Evolutionary conservation across 2,797 vertebrate genomes (phyloP).

Genomic region (Artibeus lituratus): DNA sequence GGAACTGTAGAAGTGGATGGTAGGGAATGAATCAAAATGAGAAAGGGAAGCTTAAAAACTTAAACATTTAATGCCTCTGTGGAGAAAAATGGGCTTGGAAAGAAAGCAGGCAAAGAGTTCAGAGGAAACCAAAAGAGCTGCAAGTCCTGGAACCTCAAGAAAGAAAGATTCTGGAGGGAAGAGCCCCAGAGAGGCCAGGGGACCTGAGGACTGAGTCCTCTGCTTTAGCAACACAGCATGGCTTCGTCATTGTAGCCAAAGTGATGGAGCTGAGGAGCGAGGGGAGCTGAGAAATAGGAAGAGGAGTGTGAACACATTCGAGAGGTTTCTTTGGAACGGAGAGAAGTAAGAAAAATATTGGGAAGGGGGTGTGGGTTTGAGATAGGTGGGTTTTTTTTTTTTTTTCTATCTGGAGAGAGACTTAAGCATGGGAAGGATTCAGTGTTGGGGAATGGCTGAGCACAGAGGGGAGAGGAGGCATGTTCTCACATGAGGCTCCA

Average conservation of each 20-base stretch:
- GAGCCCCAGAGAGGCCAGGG: neutral
- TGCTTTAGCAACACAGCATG: neutral
- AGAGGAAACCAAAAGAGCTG: neutral
- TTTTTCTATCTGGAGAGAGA: slow-evolving; percentile 8
- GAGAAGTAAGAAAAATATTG: neutral
- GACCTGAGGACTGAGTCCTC: neutral
- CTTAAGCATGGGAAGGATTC: neutral
- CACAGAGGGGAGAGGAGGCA: neutral
- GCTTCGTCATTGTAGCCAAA: neutral
- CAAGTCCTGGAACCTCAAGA: neutral
- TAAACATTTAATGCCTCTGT: neutral
- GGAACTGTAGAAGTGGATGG: neutral
- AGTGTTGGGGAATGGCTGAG: neutral
- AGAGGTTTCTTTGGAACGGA: neutral
- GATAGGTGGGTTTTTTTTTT: neutral
- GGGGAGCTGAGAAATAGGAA: neutral
- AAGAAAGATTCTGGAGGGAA: neutral
- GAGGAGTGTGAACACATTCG: neutral
- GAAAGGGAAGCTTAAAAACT: neutral
- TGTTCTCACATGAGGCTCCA: neutral
- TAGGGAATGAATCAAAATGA: neutral
- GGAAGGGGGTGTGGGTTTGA: neutral
- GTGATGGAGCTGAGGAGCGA: neutral
- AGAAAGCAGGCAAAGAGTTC: neutral
- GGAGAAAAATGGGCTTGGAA: neutral